phyloP scores from a whole-genome alignment of 1,140 invertebrate genomes.

The Neodiprion virginianus region DNA sequence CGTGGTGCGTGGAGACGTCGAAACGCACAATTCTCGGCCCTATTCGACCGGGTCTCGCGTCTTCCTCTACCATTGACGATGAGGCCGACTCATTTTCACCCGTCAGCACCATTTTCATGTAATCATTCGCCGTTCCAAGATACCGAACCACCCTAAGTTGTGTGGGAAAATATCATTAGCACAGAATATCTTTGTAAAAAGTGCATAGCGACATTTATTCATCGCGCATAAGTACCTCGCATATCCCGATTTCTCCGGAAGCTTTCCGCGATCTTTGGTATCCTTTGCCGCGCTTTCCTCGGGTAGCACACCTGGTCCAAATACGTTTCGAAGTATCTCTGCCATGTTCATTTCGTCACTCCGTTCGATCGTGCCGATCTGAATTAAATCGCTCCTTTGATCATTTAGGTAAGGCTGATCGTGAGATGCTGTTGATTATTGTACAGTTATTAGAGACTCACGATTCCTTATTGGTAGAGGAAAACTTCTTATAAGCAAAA shows the following conservation, averaged over 20 bases:
- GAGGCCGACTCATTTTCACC: constrained; percentile 27
- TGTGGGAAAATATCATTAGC: neutral
- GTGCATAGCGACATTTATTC: too few relatives aligned
- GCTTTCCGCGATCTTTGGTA: neutral
- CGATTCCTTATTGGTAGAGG: neutral
- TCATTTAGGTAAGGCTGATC: neutral
- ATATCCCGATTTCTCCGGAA: neutral
- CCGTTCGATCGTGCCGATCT: neutral
- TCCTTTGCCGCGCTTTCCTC: neutral
- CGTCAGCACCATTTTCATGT: constrained; percentile 33
- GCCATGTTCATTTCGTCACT: constrained; percentile 35
- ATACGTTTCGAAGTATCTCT: constrained; percentile 44
- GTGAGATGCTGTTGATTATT: neutral
- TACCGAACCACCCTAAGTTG: neutral
- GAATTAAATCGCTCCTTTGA: neutral
- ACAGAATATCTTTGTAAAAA: neutral
- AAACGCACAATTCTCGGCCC: constrained; percentile 68
- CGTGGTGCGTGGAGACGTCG: constrained; percentile 67
- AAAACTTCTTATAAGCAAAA: neutral
- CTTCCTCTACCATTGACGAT: constrained; percentile 34
- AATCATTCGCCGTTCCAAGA: constrained; percentile 34
- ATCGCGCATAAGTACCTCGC: neutral
- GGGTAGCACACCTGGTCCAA: constrained; percentile 34
- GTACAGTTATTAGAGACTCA: neutral
- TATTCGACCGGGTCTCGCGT: constrained; percentile 59